Evolutionary conservation across 2,113 vertebrate genomes (phyloP), one percentile per base, ranked within the genome.

Genomic region (Nesoenas mayeri): DNA sequence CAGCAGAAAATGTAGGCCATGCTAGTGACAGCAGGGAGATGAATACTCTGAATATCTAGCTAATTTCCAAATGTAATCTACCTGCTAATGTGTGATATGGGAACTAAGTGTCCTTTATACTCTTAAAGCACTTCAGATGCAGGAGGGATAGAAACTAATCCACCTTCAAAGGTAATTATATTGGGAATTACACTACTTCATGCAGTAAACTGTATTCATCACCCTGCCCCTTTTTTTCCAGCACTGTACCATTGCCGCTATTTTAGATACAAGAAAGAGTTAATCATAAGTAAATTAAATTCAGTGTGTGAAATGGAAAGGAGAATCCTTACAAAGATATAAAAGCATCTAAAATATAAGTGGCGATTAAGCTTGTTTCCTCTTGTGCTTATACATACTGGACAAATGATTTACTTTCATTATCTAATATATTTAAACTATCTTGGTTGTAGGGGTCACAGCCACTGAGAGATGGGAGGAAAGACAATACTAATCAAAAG

Each of bases 401-500:
- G 75, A 70, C 91, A 94, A 67, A 80, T 42, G 19, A 79, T 91
- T 96, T 12, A 18, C 94, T 71, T 91, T 93, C 31, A 38, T 89
- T 77, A 88, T 95, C 93, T 72, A 80, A 91, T 29, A 64, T 88
- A 94, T 94, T 94, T 81, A 80, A 73, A 79, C 84, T 51, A 4
- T 48, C 88, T 97, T 80, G 79, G 80, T 84, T 90, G 95, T 92
- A 69, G 67, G 69, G 98, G 96, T 97, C 97, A 97, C 80, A 93
- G 84, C 65, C 70, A 21, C 88, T 70, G 44, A 58, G 94, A 97
- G 97, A 97, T 88, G 96, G 94, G 95, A 96, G 98, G 97, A 98
- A 98, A 98, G 98, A 97, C 98, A 98, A 98, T 98, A 89, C 97
- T 97, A 98, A 99, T 99, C 98, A 96, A 98, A 98, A 98, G 97